A percentile compares a stretch with the other conserved stretches of the same genome.
These are phyloP conservation scores for Cerceris ruficornis DNA, from an alignment of 2,888 invertebrate genomes.

Conservation along the genomic window DNA sequence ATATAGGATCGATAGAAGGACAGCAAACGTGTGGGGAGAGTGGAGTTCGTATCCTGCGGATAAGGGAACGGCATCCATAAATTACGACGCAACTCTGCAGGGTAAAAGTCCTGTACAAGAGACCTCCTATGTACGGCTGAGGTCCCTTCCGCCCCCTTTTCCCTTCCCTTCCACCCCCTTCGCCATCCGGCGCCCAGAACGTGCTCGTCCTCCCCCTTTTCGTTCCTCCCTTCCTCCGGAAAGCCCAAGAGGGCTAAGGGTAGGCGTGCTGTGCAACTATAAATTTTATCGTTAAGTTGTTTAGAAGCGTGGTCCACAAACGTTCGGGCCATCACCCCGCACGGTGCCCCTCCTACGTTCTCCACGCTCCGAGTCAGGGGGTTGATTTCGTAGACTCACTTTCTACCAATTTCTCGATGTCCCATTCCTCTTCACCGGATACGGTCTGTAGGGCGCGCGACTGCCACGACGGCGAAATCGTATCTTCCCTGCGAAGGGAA, in stretches of 20 bases:
- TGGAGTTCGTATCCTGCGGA: constrained; percentile 81
- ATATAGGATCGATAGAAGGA: constrained; percentile 81
- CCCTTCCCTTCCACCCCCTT: constrained; percentile 7
- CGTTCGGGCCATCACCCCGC: constrained; percentile 48
- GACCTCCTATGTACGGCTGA: constrained; percentile 74
- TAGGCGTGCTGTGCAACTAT: constrained; percentile 80
- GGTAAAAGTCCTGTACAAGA: constrained; percentile 81
- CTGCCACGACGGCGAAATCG: constrained; percentile 55
- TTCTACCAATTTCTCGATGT: constrained; percentile 65
- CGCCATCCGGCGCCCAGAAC: constrained; percentile 16
- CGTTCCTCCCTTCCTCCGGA: constrained; percentile 42
- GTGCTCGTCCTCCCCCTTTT: constrained; percentile 7
- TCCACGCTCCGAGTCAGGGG: constrained; percentile 56
- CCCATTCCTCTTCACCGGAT: constrained; percentile 25
- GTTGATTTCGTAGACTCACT: constrained; percentile 74
- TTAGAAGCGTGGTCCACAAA: constrained; percentile 80
- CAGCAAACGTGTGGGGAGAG: constrained; percentile 79
- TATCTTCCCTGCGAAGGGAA: constrained; percentile 41
- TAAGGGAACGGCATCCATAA: constrained; percentile 82
- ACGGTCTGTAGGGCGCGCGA: constrained; percentile 33
- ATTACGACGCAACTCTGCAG: constrained; percentile 81
- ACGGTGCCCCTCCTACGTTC: not conserved
- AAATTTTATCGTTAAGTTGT: constrained; percentile 82
- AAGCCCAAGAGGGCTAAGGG: constrained; percentile 70
- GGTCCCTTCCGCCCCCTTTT: constrained; percentile 53